These are phyloP conservation scores for Agrilus planipennis DNA, from an alignment of 1,140 invertebrate genomes.

Conservation along the genomic window DNA sequence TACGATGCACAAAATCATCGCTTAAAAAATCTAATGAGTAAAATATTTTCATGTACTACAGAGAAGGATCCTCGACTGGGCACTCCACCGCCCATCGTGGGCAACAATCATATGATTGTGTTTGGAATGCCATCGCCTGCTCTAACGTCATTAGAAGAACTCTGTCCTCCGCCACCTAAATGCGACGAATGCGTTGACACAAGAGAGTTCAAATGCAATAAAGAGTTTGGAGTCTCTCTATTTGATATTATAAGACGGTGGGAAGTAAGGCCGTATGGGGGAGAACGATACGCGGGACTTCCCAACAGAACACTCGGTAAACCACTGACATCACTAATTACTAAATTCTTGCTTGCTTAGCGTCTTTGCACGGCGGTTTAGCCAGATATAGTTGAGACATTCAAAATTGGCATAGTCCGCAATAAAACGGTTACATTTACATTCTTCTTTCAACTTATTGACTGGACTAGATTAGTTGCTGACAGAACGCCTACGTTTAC, in stretches of 20 bases:
- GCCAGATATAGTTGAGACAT: too few species aligned
- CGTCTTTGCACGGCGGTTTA: too few species aligned
- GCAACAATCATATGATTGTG: constrained; percentile 27
- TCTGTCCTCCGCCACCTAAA: constrained; percentile 45
- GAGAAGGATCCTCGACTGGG: constrained; percentile 37
- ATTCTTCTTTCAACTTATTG: too few species aligned
- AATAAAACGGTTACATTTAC: too few species aligned
- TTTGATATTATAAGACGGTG: constrained; percentile 41
- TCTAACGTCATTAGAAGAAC: constrained; percentile 42
- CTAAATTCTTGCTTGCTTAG: too few species aligned
- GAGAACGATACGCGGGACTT: constrained; percentile 42
- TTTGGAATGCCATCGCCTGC: constrained; percentile 45
- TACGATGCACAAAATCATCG: neutral
- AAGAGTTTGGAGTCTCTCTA: constrained; percentile 45
- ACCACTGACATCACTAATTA: too few species aligned
- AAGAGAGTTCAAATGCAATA: constrained; percentile 8
- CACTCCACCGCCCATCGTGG: constrained; percentile 33
- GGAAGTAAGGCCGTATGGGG: constrained; percentile 44
- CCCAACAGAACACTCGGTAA: constrained; percentile 46
- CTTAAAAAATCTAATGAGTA: too few species aligned
- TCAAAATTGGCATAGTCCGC: too few species aligned
- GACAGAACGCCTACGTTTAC: too few species aligned
- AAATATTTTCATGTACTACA: constrained; percentile 17
- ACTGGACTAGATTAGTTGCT: too few species aligned
- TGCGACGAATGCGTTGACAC: constrained; percentile 48